Conservation (phyloP, 2,888 invertebrate species). For the Lumbricus terrestris region DNA sequence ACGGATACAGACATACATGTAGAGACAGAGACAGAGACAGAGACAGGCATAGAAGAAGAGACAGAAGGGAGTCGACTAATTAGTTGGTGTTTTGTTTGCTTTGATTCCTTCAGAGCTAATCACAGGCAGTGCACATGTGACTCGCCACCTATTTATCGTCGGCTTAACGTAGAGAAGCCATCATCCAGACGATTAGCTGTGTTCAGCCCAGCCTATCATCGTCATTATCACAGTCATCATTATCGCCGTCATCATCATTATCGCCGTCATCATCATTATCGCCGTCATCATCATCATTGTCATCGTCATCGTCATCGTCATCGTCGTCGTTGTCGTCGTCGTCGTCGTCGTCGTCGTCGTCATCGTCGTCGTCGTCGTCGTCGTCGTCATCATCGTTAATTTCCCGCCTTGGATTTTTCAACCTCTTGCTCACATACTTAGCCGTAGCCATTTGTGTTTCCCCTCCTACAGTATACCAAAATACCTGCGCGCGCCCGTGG, state of each 20-base stretch:
- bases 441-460: too few species aligned
- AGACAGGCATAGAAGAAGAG: background rate
- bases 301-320: conserved; percentile 15
- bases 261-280: background rate
- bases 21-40: background rate
- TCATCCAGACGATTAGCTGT: background rate
- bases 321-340: background rate
- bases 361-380: background rate
- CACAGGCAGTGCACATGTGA: background rate
- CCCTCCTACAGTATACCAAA: too few species aligned
- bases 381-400: background rate
- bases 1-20: too few species aligned
- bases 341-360: background rate
- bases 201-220: background rate
- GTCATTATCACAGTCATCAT: background rate
- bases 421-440: too few species aligned
- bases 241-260: background rate
- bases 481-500: too few species aligned
- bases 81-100: background rate
- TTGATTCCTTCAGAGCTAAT: background rate
- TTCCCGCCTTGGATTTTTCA: too few species aligned
- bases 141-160: background rate
- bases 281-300: conserved; percentile 16
- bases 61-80: background rate
- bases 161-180: too few species aligned